phyloP scores from a whole-genome alignment of 2,888 invertebrate genomes.

The Dicranocentrus wangi region DNA sequence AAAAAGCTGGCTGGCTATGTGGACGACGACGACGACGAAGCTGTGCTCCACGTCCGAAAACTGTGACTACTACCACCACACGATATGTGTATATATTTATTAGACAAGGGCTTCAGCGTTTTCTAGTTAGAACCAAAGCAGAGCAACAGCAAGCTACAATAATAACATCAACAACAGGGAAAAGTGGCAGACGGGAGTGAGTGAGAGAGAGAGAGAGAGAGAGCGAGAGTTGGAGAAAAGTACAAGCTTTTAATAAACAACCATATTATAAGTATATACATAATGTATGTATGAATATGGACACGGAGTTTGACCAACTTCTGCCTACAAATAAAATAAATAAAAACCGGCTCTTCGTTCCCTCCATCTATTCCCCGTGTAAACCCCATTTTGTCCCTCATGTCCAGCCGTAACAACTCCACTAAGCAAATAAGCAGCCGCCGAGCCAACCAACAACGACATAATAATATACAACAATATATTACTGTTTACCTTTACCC shows the following conservation, averaged over 20 bases:
- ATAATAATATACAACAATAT: slow-evolving; percentile 27
- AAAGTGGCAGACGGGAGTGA: slow-evolving; percentile 6
- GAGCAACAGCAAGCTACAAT: slow-evolving; percentile 24
- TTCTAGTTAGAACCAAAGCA: slow-evolving; percentile 14
- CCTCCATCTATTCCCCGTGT: slow-evolving; percentile 6
- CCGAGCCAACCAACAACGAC: slow-evolving; percentile 15
- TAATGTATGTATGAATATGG: slow-evolving; percentile 1
- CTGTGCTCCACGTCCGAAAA: too few species aligned
- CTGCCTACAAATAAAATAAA: too few species aligned
- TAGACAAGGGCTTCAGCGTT: slow-evolving; percentile 6
- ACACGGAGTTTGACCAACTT: slow-evolving; percentile 21
- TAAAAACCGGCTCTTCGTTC: slow-evolving; percentile 19
- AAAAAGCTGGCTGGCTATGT: too few species aligned
- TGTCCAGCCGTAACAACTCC: slow-evolving; percentile 37
- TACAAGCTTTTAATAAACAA: slow-evolving; percentile 22
- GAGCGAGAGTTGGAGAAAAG: neutral
- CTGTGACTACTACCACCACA: too few species aligned
- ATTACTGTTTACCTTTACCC: slow-evolving; percentile 23
- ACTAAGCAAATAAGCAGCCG: slow-evolving; percentile 13
- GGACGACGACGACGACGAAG: too few species aligned
- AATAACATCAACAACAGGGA: slow-evolving; percentile 32
- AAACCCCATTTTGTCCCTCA: slow-evolving; percentile 14
- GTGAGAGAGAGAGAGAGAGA: too few species aligned
- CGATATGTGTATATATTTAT: too few species aligned
- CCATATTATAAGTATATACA: slow-evolving; percentile 9